Percentiles rank a stretch among this genome's conserved stretches.
phyloP scores from a whole-genome alignment of 2,113 vertebrate genomes.

The Zapornia atra region DNA sequence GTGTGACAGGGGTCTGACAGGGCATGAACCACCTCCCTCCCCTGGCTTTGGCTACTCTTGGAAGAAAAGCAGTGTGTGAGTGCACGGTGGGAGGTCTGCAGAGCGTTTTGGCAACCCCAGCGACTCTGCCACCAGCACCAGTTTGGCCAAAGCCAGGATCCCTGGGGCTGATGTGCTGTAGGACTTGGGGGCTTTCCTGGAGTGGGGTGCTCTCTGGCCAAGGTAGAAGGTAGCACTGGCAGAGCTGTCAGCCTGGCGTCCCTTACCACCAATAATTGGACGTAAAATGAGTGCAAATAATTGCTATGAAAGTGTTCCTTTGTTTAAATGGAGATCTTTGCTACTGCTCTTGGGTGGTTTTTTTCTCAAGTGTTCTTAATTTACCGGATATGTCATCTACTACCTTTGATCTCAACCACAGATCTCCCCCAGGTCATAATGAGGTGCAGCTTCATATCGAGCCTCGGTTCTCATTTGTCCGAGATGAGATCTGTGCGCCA shows the following conservation, averaged over 20 bases:
- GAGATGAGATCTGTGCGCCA: neutral
- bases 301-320: neutral
- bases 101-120: neutral
- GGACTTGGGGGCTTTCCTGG: accelerated
- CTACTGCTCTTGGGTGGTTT: neutral
- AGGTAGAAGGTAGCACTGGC: neutral
- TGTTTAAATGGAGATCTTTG: neutral
- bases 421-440: neutral
- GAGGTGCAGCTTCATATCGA: neutral
- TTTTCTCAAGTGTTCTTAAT: neutral
- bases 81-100: accelerated
- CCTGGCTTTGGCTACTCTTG: neutral
- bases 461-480: neutral
- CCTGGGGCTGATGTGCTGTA: neutral
- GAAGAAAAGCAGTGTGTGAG: neutral
- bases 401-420: neutral
- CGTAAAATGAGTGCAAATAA: neutral
- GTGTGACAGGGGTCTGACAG: neutral
- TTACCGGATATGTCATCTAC: neutral
- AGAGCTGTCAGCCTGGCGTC: neutral
- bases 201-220: accelerated
- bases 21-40: neutral
- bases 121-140: neutral
- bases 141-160: neutral
- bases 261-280: neutral